phyloP scores from a whole-genome alignment of 2,888 invertebrate species.

The Chrysotoxum bicinctum region DNA sequence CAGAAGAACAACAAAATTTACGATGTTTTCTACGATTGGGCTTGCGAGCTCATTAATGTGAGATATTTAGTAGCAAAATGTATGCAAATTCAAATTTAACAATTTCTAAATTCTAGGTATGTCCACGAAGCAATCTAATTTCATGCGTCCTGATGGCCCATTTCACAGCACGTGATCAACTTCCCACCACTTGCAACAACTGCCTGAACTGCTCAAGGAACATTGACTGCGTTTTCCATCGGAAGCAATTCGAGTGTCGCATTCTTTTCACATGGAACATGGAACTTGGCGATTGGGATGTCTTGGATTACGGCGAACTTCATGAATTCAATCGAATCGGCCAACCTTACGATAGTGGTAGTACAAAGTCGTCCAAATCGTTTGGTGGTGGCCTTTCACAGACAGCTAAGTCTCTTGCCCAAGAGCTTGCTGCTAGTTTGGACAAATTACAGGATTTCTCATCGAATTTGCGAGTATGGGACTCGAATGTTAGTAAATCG shows the following conservation, averaged over 20 bases:
- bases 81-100: not conserved
- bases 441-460: constrained; percentile 78
- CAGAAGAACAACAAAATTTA: constrained; percentile 81
- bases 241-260: constrained; percentile 80
- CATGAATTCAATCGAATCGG: constrained; percentile 76
- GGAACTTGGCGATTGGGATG: constrained; percentile 80
- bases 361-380: constrained; percentile 60
- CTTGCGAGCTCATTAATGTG: constrained; percentile 80
- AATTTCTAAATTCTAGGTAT: constrained; percentile 75
- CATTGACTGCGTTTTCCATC: constrained; percentile 79
- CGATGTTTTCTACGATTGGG: constrained; percentile 81
- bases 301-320: constrained; percentile 80
- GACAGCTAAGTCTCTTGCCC: constrained; percentile 78
- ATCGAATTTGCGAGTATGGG: constrained; percentile 79
- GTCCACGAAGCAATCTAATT: constrained; percentile 79
- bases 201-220: constrained; percentile 79
- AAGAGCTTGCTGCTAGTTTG: constrained; percentile 77
- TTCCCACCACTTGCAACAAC: constrained; percentile 75
- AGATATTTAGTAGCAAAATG: constrained; percentile 1
- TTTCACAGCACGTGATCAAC: constrained; percentile 80
- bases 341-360: constrained; percentile 75
- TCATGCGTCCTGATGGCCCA: constrained; percentile 80
- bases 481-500: constrained; percentile 80
- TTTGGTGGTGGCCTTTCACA: constrained; percentile 76
- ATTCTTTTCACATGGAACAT: constrained; percentile 81